Conservation (phyloP, 2,113 vertebrate genomes). For the Takifugu bimaculatus region DNA sequence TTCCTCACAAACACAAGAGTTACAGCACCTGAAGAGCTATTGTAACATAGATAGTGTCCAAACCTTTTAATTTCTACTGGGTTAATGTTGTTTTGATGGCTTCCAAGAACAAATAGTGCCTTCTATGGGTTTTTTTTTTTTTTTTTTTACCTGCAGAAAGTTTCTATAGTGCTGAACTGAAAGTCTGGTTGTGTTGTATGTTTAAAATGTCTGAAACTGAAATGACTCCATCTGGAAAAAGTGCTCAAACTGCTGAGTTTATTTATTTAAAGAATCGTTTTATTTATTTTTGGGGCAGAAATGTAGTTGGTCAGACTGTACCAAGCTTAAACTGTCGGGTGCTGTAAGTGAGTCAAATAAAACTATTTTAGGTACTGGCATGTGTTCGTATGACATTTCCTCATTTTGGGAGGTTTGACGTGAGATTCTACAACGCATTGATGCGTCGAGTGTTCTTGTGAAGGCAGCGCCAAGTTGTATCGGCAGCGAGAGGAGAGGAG, state of each 20-base stretch:
- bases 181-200: neutral
- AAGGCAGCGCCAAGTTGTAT: too few relatives aligned
- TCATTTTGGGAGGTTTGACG: too few relatives aligned
- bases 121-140: too few relatives aligned
- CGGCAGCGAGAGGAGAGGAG: too few relatives aligned
- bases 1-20: too few relatives aligned
- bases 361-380: constrained; percentile 4
- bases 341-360: constrained; percentile 35
- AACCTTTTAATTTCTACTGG: too few relatives aligned
- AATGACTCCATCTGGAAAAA: neutral
- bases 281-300: constrained; percentile 42
- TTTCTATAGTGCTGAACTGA: neutral
- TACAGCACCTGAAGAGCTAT: too few relatives aligned
- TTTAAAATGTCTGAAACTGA: neutral
- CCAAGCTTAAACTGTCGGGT: constrained; percentile 4
- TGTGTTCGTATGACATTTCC: neutral
- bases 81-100: too few relatives aligned
- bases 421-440: neutral
- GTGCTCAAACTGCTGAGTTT: constrained; percentile 27
- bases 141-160: neutral
- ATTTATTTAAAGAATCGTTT: constrained; percentile 46
- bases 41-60: too few relatives aligned
- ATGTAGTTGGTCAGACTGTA: neutral
- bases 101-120: too few relatives aligned
- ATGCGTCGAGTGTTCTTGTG: neutral